These are phyloP conservation scores for Eucidaris tribuloides DNA, from an alignment of 35 echinoderm and acorn worm genomes.

Conservation along the genomic window DNA sequence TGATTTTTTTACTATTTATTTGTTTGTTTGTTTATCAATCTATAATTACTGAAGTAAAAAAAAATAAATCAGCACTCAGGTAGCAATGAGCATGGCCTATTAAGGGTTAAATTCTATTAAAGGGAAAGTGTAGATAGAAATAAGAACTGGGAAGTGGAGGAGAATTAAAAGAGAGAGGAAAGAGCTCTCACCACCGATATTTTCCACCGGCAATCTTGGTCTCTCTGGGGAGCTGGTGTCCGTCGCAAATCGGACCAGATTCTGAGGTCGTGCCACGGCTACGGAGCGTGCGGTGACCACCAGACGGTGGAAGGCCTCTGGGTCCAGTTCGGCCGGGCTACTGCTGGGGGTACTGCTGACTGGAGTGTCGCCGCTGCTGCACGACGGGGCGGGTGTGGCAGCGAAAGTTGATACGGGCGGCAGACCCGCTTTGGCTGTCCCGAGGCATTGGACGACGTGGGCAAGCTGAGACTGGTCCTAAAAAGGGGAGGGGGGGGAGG, in stretches of 20 bases:
- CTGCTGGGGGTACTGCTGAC: not conserved
- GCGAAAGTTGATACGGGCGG: not conserved
- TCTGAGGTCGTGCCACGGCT: conserved; percentile 74
- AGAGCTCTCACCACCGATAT: not conserved
- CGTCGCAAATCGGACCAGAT: conserved; percentile 90
- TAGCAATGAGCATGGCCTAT: too few relatives aligned
- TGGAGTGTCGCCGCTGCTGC: not conserved
- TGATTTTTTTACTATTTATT: too few relatives aligned
- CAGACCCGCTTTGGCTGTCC: not conserved
- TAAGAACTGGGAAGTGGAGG: too few relatives aligned
- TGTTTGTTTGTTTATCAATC: too few relatives aligned
- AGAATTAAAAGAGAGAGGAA: too few relatives aligned
- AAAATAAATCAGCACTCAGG: too few relatives aligned
- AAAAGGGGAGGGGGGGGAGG: not conserved
- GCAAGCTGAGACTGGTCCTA: conserved; percentile 88
- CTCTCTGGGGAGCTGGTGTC: not conserved
- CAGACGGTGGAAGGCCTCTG: conserved; percentile 88
- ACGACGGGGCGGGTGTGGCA: not conserved
- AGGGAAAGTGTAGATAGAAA: too few relatives aligned
- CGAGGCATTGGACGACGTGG: conserved; percentile 88
- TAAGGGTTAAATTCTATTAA: too few relatives aligned
- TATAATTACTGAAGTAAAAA: too few relatives aligned
- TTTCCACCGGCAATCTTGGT: not conserved
- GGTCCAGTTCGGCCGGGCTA: conserved; percentile 93
- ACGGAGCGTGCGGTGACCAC: conserved; percentile 96